Evolutionary conservation across 2,113 vertebrate genomes (phyloP).

Genomic region (Pterocles burchelli): DNA sequence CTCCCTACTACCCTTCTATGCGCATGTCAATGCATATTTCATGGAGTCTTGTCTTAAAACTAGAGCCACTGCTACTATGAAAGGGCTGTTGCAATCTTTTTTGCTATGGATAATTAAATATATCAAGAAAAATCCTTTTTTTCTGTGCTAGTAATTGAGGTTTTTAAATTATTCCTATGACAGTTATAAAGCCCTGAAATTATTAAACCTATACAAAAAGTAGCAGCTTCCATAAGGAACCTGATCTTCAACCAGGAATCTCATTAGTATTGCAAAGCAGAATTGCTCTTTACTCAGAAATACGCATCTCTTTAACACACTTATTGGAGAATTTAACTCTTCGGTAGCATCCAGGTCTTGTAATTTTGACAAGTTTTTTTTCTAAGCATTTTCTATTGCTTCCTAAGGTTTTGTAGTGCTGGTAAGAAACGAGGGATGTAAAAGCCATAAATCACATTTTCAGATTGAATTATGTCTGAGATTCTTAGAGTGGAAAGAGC

Average conservation of each 20-base stretch:
- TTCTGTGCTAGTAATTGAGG: neutral
- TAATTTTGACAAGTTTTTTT: neutral
- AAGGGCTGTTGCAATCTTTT: neutral
- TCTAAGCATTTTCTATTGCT: neutral
- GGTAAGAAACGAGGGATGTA: neutral
- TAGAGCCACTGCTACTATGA: neutral
- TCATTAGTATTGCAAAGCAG: neutral
- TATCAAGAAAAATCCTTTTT: neutral
- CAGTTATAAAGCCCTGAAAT: neutral
- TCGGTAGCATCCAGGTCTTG: neutral
- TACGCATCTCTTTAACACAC: neutral
- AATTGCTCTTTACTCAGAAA: neutral
- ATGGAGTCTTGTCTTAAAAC: neutral
- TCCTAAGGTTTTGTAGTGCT: neutral
- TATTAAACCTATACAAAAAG: neutral
- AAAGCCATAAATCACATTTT: neutral
- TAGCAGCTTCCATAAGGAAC: neutral
- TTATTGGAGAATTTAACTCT: neutral
- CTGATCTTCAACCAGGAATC: neutral
- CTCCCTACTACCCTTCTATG: neutral
- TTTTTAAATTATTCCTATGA: neutral
- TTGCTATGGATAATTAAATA: neutral
- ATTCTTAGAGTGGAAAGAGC: neutral
- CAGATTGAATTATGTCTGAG: neutral
- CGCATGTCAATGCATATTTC: neutral